Conservation (phyloP, 2,797 vertebrate species). For the Thalassophryne amazonica region DNA sequence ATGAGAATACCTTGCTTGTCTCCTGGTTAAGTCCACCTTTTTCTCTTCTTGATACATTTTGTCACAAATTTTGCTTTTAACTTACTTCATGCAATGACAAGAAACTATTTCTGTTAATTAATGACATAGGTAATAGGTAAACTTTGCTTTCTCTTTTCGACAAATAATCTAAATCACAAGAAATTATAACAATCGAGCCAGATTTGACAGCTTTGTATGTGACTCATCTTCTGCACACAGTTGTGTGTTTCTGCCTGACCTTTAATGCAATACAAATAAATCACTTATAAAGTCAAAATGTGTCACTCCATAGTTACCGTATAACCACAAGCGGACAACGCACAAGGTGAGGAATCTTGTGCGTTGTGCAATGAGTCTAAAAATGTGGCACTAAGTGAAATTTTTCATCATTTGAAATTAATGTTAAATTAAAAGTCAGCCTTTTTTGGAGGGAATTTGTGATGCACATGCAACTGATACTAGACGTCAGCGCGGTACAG, state of each 20-base stretch:
- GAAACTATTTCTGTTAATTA: neutral
- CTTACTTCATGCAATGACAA: neutral
- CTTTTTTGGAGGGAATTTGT: too few relatives aligned
- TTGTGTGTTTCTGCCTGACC: slow-evolving; percentile 28
- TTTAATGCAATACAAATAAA: slow-evolving; percentile 62
- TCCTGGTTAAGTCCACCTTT: too few relatives aligned
- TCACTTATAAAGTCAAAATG: slow-evolving; percentile 68
- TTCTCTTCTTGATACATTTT: too few relatives aligned
- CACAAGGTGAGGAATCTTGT: too few relatives aligned
- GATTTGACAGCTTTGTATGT: neutral
- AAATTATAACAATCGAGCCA: neutral
- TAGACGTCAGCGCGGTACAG: slow-evolving; percentile 19
- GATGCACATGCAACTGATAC: too few relatives aligned
- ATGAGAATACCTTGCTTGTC: too few relatives aligned
- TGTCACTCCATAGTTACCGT: slow-evolving; percentile 60
- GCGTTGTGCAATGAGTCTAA: neutral
- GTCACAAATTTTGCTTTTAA: too few relatives aligned
- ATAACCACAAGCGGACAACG: slow-evolving; percentile 39
- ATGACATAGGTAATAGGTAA: neutral
- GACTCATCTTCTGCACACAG: slow-evolving; percentile 1
- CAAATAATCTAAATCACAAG: neutral
- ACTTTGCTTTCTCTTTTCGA: slow-evolving; percentile 4
- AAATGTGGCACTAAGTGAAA: neutral
- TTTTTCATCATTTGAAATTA: too few relatives aligned
- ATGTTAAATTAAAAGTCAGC: too few relatives aligned